Evolutionary conservation across 2,113 vertebrate genomes (phyloP), one percentile per base, ranked within the genome.

Genomic region (Oryzias woworae): DNA sequence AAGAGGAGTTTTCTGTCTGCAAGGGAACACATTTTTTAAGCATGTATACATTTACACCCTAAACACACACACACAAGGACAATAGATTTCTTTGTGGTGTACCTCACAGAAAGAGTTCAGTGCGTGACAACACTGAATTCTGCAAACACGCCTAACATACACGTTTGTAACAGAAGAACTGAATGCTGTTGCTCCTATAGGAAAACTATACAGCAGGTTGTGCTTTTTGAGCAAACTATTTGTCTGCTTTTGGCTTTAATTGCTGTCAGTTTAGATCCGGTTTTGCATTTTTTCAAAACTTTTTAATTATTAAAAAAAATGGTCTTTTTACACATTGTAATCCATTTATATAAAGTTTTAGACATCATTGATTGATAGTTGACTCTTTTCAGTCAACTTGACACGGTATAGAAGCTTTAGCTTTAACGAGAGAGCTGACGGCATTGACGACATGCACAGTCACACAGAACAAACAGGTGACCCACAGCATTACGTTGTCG

Each of bases 141-240:
- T 10, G 56, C 71, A 15, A 23, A 52, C 75, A 82, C 68, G 18
- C 82, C 73, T 69, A 46, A 15, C 50, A 65, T 44, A 44, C 36
- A 65, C 22, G 20, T 52, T 68, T 51, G 53, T 70, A 65, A 52
- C 51, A 69, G 63, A 53, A 55, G 13, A 2, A 7, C 45, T 52
- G 61, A 14, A 48, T 23, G 61, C 57, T 5, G 59, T 66, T 59
- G 28, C 26, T 28, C 22, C 14, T 61, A 51, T 68, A 58, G 4
- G 2, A 42, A 22, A 57, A 69, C 73, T 60, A 64, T 7, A 48
- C 3, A 10, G n/a, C 8, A 36, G 36, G 36, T 36, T 36, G 36
- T 36, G 8, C 36, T 36, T 36, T 36, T 1, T 3, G 12, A 36
- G 36, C 10, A 12, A 36, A 36, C 2, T 36, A 13, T 10, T 36